Base-by-base conservation (phyloP, 1,140 invertebrate genomes). In the Bombus confusus region DNA sequence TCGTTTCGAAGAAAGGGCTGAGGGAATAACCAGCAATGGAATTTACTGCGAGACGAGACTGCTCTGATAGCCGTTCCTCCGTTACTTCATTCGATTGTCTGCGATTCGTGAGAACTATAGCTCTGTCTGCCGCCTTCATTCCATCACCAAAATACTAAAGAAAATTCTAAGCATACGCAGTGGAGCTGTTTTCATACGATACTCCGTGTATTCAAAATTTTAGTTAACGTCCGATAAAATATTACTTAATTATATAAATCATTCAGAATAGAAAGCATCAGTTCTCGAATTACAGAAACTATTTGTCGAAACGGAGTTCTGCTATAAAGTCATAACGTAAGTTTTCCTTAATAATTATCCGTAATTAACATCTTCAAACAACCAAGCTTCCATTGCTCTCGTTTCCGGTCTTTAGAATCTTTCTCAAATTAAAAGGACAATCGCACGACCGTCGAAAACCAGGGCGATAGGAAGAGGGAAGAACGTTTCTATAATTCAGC, bases 401-500 rank as follows among this genome's bases (percentile, higher is more conserved):
- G 34, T 62, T 22, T 37, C 1, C 18, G 3, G 22, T 34, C 31
- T 18, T 4, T 31, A 13, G 28, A 62, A 62, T 31, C 75, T 41
- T 41, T 13, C 18, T 13, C 34, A 91, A 94, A 94, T 94, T 93
- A 94, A 94, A 93, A 93, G 77, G 62, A 66, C n/a, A n/a, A 74
- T 80, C 43, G 75, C 31, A 79, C 47, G 47, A 52, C 22, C 12
- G 83, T 80, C 88, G 85, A 88, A 85, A 76, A 69, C 72, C 52
- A 75, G 59, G 47, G 68, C 25, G 78, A 52, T 68, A 43, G 10
- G 74, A 64, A 73, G 28, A 31, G 31, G 86, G 76, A 87, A 86
- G 22, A 86, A 81, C 86, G 83, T 94, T 93, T 94, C 92, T 93
- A 93, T 94, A 94, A 94, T 94, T 94, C 93, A 94, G 91, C 80